A percentile compares a stretch with the other conserved stretches of the same genome.
These are phyloP conservation scores for Noctuana brunneofusca DNA, from an alignment of 2,888 invertebrate species.

Conservation along the genomic window DNA sequence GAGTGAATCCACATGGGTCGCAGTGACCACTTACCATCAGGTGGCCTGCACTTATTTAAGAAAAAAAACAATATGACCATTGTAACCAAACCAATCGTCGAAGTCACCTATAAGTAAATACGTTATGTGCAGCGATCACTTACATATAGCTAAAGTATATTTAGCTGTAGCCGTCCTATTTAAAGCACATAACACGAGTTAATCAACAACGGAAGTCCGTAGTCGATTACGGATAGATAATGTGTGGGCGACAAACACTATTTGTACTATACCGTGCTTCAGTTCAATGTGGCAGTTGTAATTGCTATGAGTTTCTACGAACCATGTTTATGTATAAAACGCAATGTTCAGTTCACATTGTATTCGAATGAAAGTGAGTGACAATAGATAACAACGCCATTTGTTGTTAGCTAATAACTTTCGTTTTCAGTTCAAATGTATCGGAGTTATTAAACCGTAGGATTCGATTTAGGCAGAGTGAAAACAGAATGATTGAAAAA, in stretches of 20 bases:
- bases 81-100: too few species aligned
- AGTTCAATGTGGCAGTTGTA: constrained; percentile 1
- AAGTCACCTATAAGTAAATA: too few species aligned
- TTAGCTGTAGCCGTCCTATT: not conserved
- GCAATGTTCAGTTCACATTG: constrained; percentile 2
- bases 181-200: not conserved
- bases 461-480: not conserved
- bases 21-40: too few species aligned
- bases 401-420: constrained; percentile 3
- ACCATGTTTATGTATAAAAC: constrained; percentile 3
- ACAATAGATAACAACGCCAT: not conserved
- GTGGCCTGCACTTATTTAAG: too few species aligned
- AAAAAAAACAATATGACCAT: too few species aligned
- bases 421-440: constrained; percentile 8
- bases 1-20: too few species aligned
- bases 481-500: not conserved
- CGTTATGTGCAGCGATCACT: too few species aligned
- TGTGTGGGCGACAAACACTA: not conserved
- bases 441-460: not conserved
- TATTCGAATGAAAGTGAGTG: constrained; percentile 14
- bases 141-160: not conserved
- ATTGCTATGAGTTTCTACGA: constrained; percentile 14
- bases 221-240: constrained; percentile 21
- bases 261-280: not conserved
- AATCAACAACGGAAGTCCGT: constrained; percentile 23